Evolutionary conservation across 2,797 vertebrate species (phyloP), one percentile per base, ranked within the genome.

Genomic region (Propithecus deckenii): DNA sequence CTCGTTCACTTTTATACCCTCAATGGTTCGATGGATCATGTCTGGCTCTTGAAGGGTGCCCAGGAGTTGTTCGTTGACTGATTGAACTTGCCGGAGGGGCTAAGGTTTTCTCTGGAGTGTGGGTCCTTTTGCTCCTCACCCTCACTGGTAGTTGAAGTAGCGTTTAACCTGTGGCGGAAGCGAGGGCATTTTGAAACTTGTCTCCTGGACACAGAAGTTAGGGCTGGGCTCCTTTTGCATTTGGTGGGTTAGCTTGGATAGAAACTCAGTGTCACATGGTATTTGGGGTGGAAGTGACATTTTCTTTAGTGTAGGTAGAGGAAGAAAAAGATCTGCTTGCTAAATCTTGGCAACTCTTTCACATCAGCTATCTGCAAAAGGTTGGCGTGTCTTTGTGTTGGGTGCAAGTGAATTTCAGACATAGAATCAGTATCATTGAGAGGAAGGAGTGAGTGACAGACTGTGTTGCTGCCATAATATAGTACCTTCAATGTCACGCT

Each of bases 401-500:
- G n/a, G 17, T n/a, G 23, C 38, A 0, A 3, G 67, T 35, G 69
- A 22, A 0, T 88, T 81, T 88, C 69, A 86, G 74, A 63, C 4
- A 4, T 2, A 38, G 84, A 20, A 4, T 38, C 35, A 2, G 7
- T 35, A 0, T 76, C n/a, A 2, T 18, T 25, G 28, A 35, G 48
- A 50, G 78, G 75, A 86, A 65, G 20, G 0, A 5, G 0, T 3
- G 50, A 84, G 50, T 71, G 92, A 30, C 72, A 65, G 89, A 25
- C 69, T n/a, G 11, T 32, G 38, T 8, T 12, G 23, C 87, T 17
- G 84, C 43, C 32, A 1, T 28, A 8, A 22, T 5, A 8, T 18
- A 2, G 74, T 1, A 0, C 52, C 71, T n/a, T 84, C 11, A 1
- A 0, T 25, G 11, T 43, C 7, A 1, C 7, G 0, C 1, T 0